Evolutionary conservation across 2,888 invertebrate species (phyloP).

Genomic region (Athalia circularis): DNA sequence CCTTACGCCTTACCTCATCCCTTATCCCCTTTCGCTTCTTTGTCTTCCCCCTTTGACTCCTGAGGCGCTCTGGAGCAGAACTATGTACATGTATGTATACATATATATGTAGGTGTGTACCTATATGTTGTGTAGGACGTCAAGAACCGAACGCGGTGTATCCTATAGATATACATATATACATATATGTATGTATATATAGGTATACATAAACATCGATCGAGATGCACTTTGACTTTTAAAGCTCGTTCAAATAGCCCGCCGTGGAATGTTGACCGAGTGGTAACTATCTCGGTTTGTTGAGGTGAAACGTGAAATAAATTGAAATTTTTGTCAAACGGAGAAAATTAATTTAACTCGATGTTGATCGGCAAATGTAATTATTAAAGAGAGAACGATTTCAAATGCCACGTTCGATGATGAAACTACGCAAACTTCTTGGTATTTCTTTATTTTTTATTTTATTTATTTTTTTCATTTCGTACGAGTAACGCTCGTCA

Average conservation of each 20-base stretch:
- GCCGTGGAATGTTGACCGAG: conserved; percentile 11
- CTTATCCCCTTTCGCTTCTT: conserved; percentile 50
- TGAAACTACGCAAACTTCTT: too few relatives aligned
- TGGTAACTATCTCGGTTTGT: not conserved
- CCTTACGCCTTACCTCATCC: not conserved
- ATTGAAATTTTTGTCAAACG: too few relatives aligned
- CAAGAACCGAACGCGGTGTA: conserved; percentile 30
- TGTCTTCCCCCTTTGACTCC: conserved; percentile 43
- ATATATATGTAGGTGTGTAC: too few relatives aligned
- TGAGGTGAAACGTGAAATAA: not conserved
- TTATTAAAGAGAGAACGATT: too few relatives aligned
- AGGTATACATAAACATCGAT: conserved; percentile 9
- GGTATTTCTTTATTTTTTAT: too few relatives aligned
- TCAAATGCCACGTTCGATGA: too few relatives aligned
- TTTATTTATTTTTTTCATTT: too few relatives aligned
- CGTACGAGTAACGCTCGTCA: too few relatives aligned
- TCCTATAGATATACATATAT: too few relatives aligned
- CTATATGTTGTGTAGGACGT: not conserved
- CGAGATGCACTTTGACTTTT: conserved; percentile 42
- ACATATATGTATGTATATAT: too few relatives aligned
- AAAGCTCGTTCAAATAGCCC: conserved; percentile 17
- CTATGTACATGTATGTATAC: conserved; percentile 35
- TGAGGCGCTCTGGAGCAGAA: conserved; percentile 50
- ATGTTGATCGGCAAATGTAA: too few relatives aligned
- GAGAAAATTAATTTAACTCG: too few relatives aligned